These are phyloP conservation scores for Valencia hispanica DNA, from an alignment of 2,797 vertebrate species.

Conservation along the genomic window DNA sequence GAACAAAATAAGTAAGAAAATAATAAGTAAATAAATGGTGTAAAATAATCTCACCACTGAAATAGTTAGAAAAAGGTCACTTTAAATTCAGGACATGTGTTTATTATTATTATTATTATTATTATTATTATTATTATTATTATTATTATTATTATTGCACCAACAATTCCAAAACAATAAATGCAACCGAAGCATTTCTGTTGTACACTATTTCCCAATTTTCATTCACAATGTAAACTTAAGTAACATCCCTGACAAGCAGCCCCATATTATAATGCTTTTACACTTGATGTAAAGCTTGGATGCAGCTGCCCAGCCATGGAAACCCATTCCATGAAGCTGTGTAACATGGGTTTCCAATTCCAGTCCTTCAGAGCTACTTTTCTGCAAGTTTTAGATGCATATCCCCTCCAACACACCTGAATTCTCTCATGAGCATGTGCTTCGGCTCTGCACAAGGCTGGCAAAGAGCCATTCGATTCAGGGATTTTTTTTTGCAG, in stretches of 20 bases:
- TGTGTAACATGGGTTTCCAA: neutral
- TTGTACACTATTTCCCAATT: neutral
- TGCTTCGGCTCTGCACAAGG: no score
- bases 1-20: neutral
- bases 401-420: neutral
- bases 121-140: no score
- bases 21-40: neutral
- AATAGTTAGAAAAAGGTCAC: neutral
- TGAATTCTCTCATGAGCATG: neutral
- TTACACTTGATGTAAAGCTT: neutral
- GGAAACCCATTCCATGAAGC: neutral
- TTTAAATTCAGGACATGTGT: neutral
- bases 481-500: no score
- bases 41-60: neutral
- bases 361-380: neutral
- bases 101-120: no score
- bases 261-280: neutral
- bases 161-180: neutral
- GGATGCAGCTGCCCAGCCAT: neutral
- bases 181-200: neutral
- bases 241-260: neutral
- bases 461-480: no score
- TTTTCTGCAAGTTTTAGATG: neutral
- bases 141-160: neutral
- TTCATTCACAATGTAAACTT: neutral